These are phyloP conservation scores for Chrysolina oricalcia DNA, from an alignment of 2,888 invertebrate species.

Conservation along the genomic window DNA sequence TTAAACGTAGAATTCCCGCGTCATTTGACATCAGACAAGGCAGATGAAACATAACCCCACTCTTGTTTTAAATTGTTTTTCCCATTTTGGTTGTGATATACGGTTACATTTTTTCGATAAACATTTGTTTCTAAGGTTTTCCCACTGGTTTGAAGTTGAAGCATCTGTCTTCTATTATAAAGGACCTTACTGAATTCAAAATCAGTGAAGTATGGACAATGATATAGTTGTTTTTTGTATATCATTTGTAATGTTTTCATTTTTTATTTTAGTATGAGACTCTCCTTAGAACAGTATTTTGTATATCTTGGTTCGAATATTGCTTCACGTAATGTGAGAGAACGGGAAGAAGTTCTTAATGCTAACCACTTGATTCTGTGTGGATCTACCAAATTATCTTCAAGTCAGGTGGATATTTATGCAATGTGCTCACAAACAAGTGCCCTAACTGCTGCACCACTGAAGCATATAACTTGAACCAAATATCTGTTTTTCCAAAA, in stretches of 20 bases:
- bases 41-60: background rate
- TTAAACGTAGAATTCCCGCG: constrained; percentile 19
- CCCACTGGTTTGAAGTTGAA: background rate
- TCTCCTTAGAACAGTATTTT: background rate
- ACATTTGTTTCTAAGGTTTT: background rate
- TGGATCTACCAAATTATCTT: constrained; percentile 17
- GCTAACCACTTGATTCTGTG: constrained; percentile 21
- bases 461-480: background rate
- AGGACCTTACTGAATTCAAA: background rate
- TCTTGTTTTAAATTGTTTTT: background rate
- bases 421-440: constrained; percentile 32
- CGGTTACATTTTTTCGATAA: background rate
- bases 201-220: background rate
- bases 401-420: constrained; percentile 6
- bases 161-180: background rate
- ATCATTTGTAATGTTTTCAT: constrained; percentile 22
- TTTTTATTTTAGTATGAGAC: background rate
- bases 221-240: background rate
- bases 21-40: background rate
- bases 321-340: no score
- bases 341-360: background rate
- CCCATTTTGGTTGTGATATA: background rate
- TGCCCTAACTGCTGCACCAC: constrained; percentile 31
- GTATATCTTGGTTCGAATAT: no score
- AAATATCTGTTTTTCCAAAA: background rate